These are phyloP conservation scores for Drosophila gunungcola DNA, from an alignment of 1,140 invertebrate genomes.

Conservation along the genomic window DNA sequence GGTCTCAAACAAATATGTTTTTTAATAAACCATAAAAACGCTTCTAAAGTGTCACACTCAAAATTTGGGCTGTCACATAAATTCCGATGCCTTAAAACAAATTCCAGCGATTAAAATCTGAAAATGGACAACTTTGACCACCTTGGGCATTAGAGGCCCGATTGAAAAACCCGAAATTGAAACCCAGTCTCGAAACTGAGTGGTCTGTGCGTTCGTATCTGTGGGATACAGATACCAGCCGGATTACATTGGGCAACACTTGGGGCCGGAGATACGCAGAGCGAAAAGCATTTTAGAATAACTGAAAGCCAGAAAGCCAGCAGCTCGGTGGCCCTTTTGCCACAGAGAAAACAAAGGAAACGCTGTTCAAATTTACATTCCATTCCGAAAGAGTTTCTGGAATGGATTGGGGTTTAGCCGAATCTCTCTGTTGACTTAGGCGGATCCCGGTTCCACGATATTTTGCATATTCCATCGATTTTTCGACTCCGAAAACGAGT, in stretches of 20 bases:
- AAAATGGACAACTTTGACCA: slow-evolving; percentile 47
- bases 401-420: slow-evolving; percentile 21
- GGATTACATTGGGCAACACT: slow-evolving; percentile 47
- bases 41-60: slow-evolving; percentile 76
- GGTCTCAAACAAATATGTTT: slow-evolving; percentile 49
- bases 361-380: slow-evolving; percentile 70
- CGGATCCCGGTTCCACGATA: slow-evolving; percentile 55
- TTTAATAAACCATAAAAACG: slow-evolving; percentile 66
- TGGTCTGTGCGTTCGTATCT: slow-evolving; percentile 43
- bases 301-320: slow-evolving; percentile 10
- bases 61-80: slow-evolving; percentile 75
- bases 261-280: slow-evolving; percentile 7
- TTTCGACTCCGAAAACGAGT: slow-evolving; percentile 72
- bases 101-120: slow-evolving; percentile 71
- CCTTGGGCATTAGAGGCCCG: slow-evolving; percentile 39
- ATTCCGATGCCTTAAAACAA: slow-evolving; percentile 53
- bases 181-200: slow-evolving; percentile 34
- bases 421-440: slow-evolving; percentile 68
- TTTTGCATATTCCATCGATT: slow-evolving; percentile 81
- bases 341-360: slow-evolving; percentile 52
- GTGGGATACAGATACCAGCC: slow-evolving; percentile 43
- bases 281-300: slow-evolving; percentile 41
- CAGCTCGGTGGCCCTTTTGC: slow-evolving; percentile 32
- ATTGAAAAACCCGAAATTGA: slow-evolving; percentile 28
- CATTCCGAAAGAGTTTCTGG: slow-evolving; percentile 52